Percentiles rank a stretch among this genome's conserved stretches.
phyloP scores from a whole-genome alignment of 2,113 vertebrate species.

The Pseudopodoces humilis region DNA sequence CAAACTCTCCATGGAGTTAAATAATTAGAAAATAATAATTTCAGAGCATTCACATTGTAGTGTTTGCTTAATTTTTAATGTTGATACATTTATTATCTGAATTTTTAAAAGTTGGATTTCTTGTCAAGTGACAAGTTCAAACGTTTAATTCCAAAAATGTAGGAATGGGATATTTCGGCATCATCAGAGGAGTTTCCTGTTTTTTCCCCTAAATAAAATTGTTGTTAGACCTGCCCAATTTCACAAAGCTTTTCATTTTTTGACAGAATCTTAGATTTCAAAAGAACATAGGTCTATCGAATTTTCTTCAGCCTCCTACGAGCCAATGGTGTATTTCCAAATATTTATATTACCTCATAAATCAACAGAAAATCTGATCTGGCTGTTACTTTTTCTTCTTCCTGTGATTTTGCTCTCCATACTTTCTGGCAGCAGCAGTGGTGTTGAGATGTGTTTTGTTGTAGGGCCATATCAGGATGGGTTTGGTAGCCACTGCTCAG shows the following conservation, averaged over 20 bases:
- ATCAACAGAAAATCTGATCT: neutral
- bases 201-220: neutral
- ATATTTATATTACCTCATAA: neutral
- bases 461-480: neutral
- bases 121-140: neutral
- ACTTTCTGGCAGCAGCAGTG: neutral
- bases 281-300: neutral
- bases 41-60: neutral
- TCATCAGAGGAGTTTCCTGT: neutral
- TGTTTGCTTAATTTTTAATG: neutral
- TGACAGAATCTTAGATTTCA: neutral
- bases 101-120: neutral
- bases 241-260: neutral
- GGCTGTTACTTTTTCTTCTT: neutral
- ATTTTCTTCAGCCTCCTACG: neutral
- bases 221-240: neutral
- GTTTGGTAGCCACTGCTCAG: neutral
- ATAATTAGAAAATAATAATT: neutral
- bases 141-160: neutral
- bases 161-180: neutral
- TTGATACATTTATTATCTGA: neutral
- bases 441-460: accelerated
- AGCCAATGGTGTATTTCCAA: neutral
- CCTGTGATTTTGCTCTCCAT: neutral
- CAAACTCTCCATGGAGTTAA: neutral